Base-by-base conservation (phyloP, 2,797 vertebrate species). In the Urosaurus nigricauda region DNA sequence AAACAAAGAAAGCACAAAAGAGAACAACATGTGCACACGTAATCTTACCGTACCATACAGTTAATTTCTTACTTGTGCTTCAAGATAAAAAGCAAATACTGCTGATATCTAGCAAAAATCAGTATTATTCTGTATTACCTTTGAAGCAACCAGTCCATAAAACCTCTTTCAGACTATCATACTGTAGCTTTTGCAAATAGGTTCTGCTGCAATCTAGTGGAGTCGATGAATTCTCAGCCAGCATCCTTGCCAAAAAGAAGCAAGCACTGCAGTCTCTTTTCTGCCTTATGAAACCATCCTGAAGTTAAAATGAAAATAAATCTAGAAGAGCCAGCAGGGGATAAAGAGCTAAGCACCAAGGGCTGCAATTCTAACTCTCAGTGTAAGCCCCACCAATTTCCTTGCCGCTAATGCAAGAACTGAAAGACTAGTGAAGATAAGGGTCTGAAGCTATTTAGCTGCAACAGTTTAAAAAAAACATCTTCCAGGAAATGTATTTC, bases 241-340 rank as follows among this genome's bases (percentile, higher is more conserved):
- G 63, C 29, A 77, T 43, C 16, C 65, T 77, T 85, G 83, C 78
- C 78, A 71, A 68, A 32, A 60, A 47, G 75, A 24, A 77, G 58
- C 58, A 81, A 75, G 21, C 70, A 81, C 78, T 88, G 78, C 83
- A 87, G 63, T 77, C 29, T 75, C 51, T 80, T 56, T 53, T 65
- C 63, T 74, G 4, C 13, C 82, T 75, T 37, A 80, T 35, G 60
- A 84, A 81, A 43, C 58, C 13, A 85, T 68, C 32, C 70, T 19
- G 71, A 65, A 86, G 51, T 86, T 78, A 83, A 86, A 81, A 63
- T 35, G 71, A 88, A 80, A 82, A 82, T 58, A 82, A 82, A 88
- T 77, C 47, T 58, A 56, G 40, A 17, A 82, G 13, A 37, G 40
- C 37, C 68, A 85, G 56, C 16, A 24, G 43, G 21, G 40, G 11